Conservation (phyloP, 2,797 vertebrate genomes). For the Lophotriccus pileatus region DNA sequence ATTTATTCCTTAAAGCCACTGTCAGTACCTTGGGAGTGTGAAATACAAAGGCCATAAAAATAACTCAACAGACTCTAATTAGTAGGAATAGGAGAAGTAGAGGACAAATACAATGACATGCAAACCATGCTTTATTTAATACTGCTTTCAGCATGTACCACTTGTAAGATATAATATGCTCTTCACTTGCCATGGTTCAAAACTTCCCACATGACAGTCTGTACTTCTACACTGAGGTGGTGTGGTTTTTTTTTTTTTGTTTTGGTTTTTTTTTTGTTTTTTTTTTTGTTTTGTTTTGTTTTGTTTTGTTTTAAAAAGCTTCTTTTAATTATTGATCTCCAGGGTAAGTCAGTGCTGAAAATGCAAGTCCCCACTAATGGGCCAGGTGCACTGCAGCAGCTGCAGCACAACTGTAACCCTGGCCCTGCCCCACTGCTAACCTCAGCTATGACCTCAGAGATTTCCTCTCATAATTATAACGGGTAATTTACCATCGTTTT, state of each 20-base stretch:
- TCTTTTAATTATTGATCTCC: slow-evolving; percentile 60
- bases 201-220: neutral
- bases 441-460: slow-evolving; percentile 26
- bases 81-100: neutral
- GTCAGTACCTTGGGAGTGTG: neutral
- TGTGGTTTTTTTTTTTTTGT: neutral
- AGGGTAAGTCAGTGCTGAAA: slow-evolving; percentile 30
- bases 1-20: slow-evolving; percentile 19
- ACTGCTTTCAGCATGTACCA: neutral
- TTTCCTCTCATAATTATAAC: slow-evolving; percentile 35
- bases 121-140: neutral
- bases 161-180: slow-evolving; percentile 6
- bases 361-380: slow-evolving; percentile 23
- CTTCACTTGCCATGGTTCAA: neutral
- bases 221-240: neutral
- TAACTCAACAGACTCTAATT: slow-evolving; percentile 27
- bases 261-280: neutral
- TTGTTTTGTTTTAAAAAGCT: too few species aligned
- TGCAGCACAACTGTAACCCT: neutral
- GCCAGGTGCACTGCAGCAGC: slow-evolving; percentile 51
- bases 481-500: slow-evolving; percentile 35
- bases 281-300: too few species aligned
- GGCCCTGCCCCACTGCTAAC: neutral
- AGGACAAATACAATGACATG: neutral
- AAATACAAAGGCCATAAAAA: slow-evolving; percentile 30